Percentiles rank a stretch among this genome's conserved stretches.
These are phyloP conservation scores for Puntigrus tetrazona DNA, from an alignment of 2,113 vertebrate species.

Conservation along the genomic window DNA sequence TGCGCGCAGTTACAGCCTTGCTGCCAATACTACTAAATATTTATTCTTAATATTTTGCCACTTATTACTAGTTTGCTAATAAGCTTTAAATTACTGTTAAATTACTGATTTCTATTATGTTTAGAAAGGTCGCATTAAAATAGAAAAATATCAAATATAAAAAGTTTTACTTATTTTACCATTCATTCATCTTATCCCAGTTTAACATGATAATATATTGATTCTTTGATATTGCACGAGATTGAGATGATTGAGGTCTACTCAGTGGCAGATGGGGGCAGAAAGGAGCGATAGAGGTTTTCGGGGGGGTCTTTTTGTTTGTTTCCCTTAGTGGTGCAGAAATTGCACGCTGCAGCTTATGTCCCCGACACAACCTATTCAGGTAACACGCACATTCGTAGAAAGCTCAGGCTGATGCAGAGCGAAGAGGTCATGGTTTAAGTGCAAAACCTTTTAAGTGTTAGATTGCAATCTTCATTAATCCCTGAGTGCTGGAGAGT, in stretches of 20 bases:
- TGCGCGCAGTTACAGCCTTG: too few relatives aligned
- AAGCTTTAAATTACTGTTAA: background rate
- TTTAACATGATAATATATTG: background rate
- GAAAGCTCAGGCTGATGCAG: background rate
- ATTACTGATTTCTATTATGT: background rate
- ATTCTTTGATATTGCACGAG: background rate
- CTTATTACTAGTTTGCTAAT: too few relatives aligned
- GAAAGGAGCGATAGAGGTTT: background rate
- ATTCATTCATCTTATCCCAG: background rate
- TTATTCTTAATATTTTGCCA: too few relatives aligned
- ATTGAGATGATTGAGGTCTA: background rate
- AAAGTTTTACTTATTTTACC: background rate
- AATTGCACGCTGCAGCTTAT: background rate
- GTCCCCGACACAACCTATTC: conserved; percentile 3
- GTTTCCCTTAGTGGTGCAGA: background rate
- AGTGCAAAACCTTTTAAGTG: conserved; percentile 41
- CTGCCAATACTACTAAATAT: too few relatives aligned
- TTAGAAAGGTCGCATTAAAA: background rate
- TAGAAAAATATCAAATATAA: too few relatives aligned
- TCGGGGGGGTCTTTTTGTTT: background rate
- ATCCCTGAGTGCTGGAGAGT: conserved; percentile 36
- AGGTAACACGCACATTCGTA: conserved; percentile 5
- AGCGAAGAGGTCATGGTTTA: conserved; percentile 36
- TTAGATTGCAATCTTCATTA: conserved; percentile 43
- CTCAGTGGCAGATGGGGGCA: too few relatives aligned